Conservation (phyloP, 2,113 vertebrate genomes). For the Synodontis membranacea region DNA sequence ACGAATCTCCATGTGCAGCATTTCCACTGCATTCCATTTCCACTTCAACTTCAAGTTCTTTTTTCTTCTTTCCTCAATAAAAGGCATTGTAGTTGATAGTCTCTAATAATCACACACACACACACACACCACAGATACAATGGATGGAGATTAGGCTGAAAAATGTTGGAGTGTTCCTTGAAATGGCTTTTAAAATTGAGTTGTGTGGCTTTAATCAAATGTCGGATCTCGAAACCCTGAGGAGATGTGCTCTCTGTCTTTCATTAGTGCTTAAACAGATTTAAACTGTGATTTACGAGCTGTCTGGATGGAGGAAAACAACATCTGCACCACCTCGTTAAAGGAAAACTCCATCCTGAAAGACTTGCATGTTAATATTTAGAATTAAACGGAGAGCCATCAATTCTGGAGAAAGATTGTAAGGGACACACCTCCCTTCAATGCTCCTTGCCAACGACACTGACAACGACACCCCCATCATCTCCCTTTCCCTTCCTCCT, state of each 20-base stretch:
- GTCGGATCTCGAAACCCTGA: constrained; percentile 20
- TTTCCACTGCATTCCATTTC: too few species aligned
- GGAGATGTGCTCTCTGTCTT: constrained; percentile 8
- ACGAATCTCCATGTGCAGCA: not conserved
- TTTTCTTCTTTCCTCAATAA: not conserved
- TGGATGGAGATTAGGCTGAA: not conserved
- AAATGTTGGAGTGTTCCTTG: not conserved
- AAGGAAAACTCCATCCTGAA: not conserved
- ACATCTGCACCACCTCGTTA: not conserved
- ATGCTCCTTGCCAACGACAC: too few species aligned
- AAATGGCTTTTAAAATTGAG: constrained; percentile 38
- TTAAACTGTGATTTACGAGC: not conserved
- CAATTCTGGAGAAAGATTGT: too few species aligned
- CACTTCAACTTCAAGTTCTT: too few species aligned
- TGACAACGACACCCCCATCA: too few species aligned
- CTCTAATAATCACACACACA: not conserved
- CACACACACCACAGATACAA: not conserved
- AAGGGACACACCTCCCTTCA: too few species aligned
- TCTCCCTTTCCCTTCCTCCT: too few species aligned
- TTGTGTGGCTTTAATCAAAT: constrained; percentile 6
- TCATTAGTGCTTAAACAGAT: not conserved
- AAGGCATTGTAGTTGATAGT: not conserved
- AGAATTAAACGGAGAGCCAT: too few species aligned
- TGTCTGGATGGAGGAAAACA: not conserved
- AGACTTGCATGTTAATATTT: not conserved